These are phyloP conservation scores for Struthidea cinerea DNA, from an alignment of 2,113 vertebrate genomes.

Conservation along the genomic window DNA sequence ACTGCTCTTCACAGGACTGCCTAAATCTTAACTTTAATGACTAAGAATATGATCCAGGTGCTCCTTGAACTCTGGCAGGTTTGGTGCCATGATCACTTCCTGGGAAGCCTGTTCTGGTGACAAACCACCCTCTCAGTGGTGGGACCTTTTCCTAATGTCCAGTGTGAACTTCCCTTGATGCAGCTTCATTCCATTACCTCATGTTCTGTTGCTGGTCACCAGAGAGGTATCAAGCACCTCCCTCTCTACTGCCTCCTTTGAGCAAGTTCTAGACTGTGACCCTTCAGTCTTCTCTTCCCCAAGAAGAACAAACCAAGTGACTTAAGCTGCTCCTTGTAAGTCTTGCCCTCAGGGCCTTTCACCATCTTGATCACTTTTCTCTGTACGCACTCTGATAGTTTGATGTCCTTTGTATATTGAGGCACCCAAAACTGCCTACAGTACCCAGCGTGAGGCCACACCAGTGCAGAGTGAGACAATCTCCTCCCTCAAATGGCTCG, in stretches of 20 bases:
- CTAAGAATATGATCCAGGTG: not conserved
- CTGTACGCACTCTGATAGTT: not conserved
- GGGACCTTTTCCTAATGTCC: not conserved
- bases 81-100: not conserved
- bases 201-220: not conserved
- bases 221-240: not conserved
- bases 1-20: not conserved
- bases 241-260: fast-evolving
- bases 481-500: fast-evolving
- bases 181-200: not conserved
- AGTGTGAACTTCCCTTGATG: not conserved
- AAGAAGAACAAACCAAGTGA: not conserved
- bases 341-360: not conserved
- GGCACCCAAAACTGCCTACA: not conserved
- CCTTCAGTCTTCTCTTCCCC: not conserved
- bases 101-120: not conserved
- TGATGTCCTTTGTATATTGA: not conserved
- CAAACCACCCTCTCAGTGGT: not conserved
- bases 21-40: not conserved
- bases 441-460: not conserved
- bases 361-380: not conserved
- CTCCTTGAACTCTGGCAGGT: not conserved
- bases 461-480: not conserved
- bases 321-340: not conserved
- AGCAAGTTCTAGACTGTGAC: not conserved